Base-by-base conservation (phyloP, 2,113 vertebrate species). In the Chlamydotis undulata region DNA sequence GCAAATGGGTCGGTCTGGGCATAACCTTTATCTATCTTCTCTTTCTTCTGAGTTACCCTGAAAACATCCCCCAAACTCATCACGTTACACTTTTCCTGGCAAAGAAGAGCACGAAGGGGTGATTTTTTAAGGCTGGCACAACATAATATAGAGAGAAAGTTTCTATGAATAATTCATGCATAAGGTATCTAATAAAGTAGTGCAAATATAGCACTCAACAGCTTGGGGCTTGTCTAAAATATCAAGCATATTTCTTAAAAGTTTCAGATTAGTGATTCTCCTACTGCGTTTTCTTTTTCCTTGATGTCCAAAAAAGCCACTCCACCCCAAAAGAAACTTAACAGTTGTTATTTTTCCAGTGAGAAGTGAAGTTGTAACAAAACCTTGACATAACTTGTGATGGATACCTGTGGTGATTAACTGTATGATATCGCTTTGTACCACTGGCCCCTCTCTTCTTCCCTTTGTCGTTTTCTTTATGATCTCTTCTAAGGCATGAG, bases 11-110 rank as follows among this genome's bases (percentile, higher is more conserved):
- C 29, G 43, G 4, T 6, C 22, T 60, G 63, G 37, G 18, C 14
- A 41, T 56, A 29, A 24, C 0, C 0, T 35, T 76, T 19, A 4
- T 33, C 37, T 70, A 1, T 16, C 19, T 9, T 70, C 25, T 70
- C 14, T 59, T 87, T 64, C 16, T 64, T 18, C 33, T 22, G 18
- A 50, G 18, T 59, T 28, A 13, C 2, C 5, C 53, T 83, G 61
- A 63, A 55, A 83, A 37, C 11, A 19, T 53, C 6, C 18, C 64
- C 41, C 28, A 31, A 11, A 52, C 14, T 43, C 14, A 8, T 25
- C 9, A 5, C 10, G 4, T 18, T 63, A 0, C 3, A 11, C 35
- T 87, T 95, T 74, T 81, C 31, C 26, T 75, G 35, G 47, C 1
- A 12, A 23, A 28, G 45, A 56, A 17, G 4, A 47, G 19, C 35